These are phyloP conservation scores for Ctenosaura bakeri DNA, from an alignment of 2,797 vertebrate species.

Conservation along the genomic window DNA sequence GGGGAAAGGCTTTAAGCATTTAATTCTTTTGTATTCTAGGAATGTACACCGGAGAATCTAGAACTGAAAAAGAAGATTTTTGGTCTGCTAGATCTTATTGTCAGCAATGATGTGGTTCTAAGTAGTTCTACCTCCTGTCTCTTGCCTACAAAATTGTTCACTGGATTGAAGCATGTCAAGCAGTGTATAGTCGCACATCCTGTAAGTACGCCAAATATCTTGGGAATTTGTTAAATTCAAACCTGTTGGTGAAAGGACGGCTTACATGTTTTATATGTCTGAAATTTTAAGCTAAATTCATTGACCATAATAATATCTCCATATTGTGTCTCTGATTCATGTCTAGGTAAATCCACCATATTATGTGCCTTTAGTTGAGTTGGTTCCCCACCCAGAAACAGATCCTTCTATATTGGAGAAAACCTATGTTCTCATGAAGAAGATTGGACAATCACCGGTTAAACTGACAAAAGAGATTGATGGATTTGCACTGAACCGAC, in stretches of 20 bases:
- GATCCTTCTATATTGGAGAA: slow-evolving; percentile 82
- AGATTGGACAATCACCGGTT: slow-evolving; percentile 91
- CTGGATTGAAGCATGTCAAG: slow-evolving; percentile 83
- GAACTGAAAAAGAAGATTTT: slow-evolving; percentile 92
- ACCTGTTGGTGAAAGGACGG: background rate
- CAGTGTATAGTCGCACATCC: slow-evolving; percentile 96
- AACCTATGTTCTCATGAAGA: slow-evolving; percentile 89
- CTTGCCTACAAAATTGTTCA: slow-evolving; percentile 91
- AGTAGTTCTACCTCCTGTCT: slow-evolving; percentile 96
- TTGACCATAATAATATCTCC: slow-evolving; percentile 4
- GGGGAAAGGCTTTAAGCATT: background rate
- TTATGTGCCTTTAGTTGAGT: slow-evolving; percentile 92
- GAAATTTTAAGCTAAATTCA: slow-evolving; percentile 19
- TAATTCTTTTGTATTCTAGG: slow-evolving; percentile 80
- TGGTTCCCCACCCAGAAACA: slow-evolving; percentile 95
- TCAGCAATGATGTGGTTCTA: slow-evolving; percentile 84
- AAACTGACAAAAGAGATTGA: slow-evolving; percentile 89
- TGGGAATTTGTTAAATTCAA: background rate
- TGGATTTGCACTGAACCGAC: slow-evolving; percentile 93
- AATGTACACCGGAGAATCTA: slow-evolving; percentile 92
- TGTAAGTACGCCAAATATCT: slow-evolving; percentile 81
- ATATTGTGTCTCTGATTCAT: slow-evolving; percentile 32
- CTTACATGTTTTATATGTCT: background rate
- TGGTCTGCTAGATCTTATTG: slow-evolving; percentile 85
- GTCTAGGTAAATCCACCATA: slow-evolving; percentile 95